Base-by-base conservation (phyloP, 1,140 invertebrate species). In the Drosophila littoralis region DNA sequence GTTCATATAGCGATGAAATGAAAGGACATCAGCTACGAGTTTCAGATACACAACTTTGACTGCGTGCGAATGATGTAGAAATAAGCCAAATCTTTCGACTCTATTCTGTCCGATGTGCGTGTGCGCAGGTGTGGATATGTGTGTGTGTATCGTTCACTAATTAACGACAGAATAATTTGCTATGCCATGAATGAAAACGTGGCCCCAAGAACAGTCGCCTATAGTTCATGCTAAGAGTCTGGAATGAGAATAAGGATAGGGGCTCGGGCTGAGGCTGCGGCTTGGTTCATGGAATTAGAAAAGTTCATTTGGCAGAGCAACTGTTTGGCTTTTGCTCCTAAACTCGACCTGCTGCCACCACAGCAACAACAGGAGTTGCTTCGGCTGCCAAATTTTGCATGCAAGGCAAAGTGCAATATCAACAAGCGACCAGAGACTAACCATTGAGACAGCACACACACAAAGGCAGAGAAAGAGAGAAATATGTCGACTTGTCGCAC, bases 141-240 rank as follows among this genome's bases (percentile, higher is more conserved):
- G 63, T 50, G 60, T 74, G 57, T 71, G 61, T 74, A 88, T 88
- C 55, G 55, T 61, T 59, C 80, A 84, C 84, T 89, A 88, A 88
- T 88, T 88, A 88, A 88, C 84, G 83, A 89, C 83, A 74, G 80
- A 89, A 89, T 88, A 88, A 88, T 88, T 88, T 88, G 77, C 70
- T 65, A 67, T 72, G 80, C 48, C 70, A 80, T 63, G 77, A 71
- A 88, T 86, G 79, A 67, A 75, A 79, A 57, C 45, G 55, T 61
- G 57, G 36, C 63, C 10, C 22, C 55, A 36, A 55, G n/a, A 12
- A 43, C 42, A 65, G 33, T 7, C 51, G 36, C 15, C 46, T 22
- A 28, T 42, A 51, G 63, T 46, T 63, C 35, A 12, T 63, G 35
- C 35, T 46, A 38, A 40, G 46, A 63, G 45, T 46, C 42, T 48